Evolutionary conservation across 1,140 invertebrate genomes (phyloP), one percentile per base, ranked within the genome.

Genomic region (Eupeodes corollae): DNA sequence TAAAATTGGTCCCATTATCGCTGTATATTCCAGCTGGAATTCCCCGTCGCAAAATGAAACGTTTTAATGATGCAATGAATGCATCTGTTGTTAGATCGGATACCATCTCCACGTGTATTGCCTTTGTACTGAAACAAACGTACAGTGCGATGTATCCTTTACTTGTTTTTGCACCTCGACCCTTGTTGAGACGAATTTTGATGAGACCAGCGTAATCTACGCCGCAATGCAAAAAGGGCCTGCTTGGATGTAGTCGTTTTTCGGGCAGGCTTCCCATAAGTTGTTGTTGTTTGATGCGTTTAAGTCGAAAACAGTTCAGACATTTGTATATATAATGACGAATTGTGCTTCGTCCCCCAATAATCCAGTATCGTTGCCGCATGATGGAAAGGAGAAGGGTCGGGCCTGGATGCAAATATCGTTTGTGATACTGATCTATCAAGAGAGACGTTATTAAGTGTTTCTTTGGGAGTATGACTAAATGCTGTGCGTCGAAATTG

Each of bases 31-130:
- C 32, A 1, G 11, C 19, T 31, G 47, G 38, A 10, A 18, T 44
- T 46, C 59, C 66, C 46, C 68, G 32, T 13, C 58, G 44, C n/a
- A 53, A 15, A 5, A 57, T 47, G 50, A 69, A 68, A 21, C 61
- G 44, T 26, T 32, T 46, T 31, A 70, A 59, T 3, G 61, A 52
- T 15, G 52, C 49, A n/a, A 66, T 34, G 32, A 66, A 62, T 16
- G 51, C 46, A 32, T 54, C 50, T 1, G 61, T 56, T 14, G 52
- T 52, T 6, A 64, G 18, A 49, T 59, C 55, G n/a, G n/a, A n/a
- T n/a, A n/a, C n/a, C n/a, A n/a, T n/a, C n/a, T n/a, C n/a, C n/a
- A n/a, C n/a, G n/a, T n/a, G n/a, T n/a, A n/a, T n/a, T n/a, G n/a
- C n/a, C n/a, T n/a, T n/a, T n/a, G n/a, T n/a, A n/a, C n/a, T n/a